Base-by-base conservation (phyloP, 2,113 vertebrate genomes). In the Sula dactylatra region DNA sequence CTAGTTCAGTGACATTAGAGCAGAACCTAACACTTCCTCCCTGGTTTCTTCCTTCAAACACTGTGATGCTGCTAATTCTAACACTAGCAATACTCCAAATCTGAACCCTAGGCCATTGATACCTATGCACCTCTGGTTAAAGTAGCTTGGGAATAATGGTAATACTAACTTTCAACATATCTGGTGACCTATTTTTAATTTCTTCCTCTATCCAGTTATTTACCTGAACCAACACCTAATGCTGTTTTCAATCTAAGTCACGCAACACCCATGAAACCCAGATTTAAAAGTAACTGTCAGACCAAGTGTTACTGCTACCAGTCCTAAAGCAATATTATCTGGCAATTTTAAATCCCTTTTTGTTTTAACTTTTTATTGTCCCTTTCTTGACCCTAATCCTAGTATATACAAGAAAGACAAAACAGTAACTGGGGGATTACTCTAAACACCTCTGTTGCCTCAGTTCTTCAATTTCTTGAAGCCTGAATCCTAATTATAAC, bases 1-100 rank as follows among this genome's bases (percentile, higher is more conserved):
- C n/a, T 27, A 79, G 31, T 67, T 95, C 21, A 44, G 40, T 89
- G n/a, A 67, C 47, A 49, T 38, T 78, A 89, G 91, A 93, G 42
- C 16, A 89, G 56, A 94, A 95, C 15, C n/a, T 82, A 62, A 50
- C 25, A 32, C 6, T 91, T 89, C 56, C 52, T 76, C 2, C 0
- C 55, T 55, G 20, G 5, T 76, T 89, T 84, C 50, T 79, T 76
- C 40, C 61, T 79, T 89, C n/a, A 79, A 44, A 52, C 56, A 36
- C 8, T 29, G 29, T 34, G 47, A 44, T 13, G 31, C 24, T 67
- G 21, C 21, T 55, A 76, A 78, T 76, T 84, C 38, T 21, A 86
- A 11, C 19, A 40, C 13, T 6, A 45, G 7, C 36, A 76, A 40
- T 78, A 55, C 8, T 24, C 27, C 67, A 45, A 56, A 82, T 6